A percentile compares a stretch with the other conserved stretches of the same genome.
Conservation (phyloP, 53 echinoderm and acorn worm species). For the Mesocentrotus franciscanus region DNA sequence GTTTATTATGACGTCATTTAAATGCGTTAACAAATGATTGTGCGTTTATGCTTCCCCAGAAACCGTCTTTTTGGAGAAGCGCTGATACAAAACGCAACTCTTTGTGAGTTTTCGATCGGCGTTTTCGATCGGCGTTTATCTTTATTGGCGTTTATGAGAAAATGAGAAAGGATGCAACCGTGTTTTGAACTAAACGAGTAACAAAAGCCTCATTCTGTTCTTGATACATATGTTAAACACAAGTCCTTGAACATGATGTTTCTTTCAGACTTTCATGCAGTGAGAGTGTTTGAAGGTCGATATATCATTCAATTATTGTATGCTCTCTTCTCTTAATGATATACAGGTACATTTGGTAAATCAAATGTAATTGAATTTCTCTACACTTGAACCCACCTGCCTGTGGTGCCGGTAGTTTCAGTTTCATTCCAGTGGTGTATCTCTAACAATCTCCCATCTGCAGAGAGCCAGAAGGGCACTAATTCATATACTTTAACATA, state of each 20-base stretch:
- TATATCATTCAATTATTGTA: background rate
- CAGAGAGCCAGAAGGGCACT: background rate
- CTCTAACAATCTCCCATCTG: background rate
- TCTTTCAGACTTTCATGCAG: background rate
- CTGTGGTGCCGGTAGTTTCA: background rate
- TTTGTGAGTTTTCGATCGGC: no score
- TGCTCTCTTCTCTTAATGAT: background rate
- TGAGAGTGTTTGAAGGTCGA: background rate
- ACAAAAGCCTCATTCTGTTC: background rate
- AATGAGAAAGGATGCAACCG: no score
- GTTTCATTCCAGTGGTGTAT: background rate
- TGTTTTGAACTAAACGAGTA: no score
- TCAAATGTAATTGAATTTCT: background rate
- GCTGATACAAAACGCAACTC: no score
- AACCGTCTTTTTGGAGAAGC: no score
- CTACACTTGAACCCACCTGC: background rate
- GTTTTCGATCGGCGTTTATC: no score
- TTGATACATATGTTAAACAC: background rate
- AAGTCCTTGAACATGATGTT: background rate
- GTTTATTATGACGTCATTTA: no score
- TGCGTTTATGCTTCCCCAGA: no score
- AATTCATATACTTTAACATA: background rate
- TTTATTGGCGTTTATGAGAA: no score
- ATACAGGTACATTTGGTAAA: slow-evolving; percentile 9
- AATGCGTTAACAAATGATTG: no score